Percentiles rank a stretch among this genome's conserved stretches.
Conservation (phyloP, 2,888 invertebrate species). For the Amphipoea oculea region DNA sequence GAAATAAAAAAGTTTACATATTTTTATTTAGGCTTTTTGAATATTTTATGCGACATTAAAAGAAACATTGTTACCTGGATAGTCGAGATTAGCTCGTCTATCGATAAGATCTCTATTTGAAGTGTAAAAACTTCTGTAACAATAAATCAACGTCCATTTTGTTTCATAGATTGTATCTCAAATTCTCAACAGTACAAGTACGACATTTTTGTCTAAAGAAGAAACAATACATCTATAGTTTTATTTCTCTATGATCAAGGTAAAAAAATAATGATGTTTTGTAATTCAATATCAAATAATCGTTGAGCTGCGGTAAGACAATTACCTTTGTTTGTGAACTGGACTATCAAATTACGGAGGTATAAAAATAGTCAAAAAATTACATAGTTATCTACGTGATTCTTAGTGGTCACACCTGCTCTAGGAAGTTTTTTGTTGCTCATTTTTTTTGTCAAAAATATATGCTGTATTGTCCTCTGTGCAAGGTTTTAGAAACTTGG, state of each 20-base stretch:
- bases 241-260: conserved; percentile 25
- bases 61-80: background rate
- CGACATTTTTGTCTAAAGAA: conserved; percentile 11
- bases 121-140: conserved; percentile 12
- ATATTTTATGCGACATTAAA: background rate
- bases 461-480: background rate
- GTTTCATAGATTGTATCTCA: conserved; percentile 28
- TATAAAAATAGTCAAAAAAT: conserved; percentile 19
- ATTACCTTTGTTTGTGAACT: conserved; percentile 43
- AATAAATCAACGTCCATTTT: conserved; percentile 43
- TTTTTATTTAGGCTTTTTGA: background rate
- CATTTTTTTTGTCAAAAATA: background rate
- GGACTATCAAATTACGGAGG: conserved; percentile 48
- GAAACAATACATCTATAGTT: conserved; percentile 13
- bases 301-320: conserved; percentile 37
- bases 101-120: conserved; percentile 4
- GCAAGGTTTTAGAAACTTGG: background rate
- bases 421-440: background rate
- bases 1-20: background rate
- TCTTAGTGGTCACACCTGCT: background rate
- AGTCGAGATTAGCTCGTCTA: background rate
- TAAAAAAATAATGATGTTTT: conserved; percentile 29
- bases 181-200: conserved; percentile 4
- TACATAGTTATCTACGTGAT: conserved; percentile 16
- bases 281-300: conserved; percentile 52